These are phyloP conservation scores for Melinaea menophilus DNA, from an alignment of 2,888 invertebrate genomes.

Conservation along the genomic window DNA sequence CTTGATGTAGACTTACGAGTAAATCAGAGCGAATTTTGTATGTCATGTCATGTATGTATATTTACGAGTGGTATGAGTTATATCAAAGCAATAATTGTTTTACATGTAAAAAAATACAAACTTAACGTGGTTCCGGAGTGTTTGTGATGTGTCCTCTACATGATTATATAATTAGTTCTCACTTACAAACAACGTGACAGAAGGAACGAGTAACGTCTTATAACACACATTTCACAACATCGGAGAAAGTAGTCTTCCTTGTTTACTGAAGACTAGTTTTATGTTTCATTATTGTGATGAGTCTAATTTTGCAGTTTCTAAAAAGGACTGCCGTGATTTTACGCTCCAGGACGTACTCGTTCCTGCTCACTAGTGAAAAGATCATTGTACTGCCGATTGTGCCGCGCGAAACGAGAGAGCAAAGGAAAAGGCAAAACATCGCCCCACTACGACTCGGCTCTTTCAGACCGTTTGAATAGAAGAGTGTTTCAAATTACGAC, in stretches of 20 bases:
- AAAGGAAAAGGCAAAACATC: conserved; percentile 44
- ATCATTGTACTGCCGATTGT: no score
- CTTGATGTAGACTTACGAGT: no score
- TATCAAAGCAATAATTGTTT: no score
- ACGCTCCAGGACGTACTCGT: conserved; percentile 33
- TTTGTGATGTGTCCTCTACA: conserved; percentile 49
- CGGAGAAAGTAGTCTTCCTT: conserved; percentile 67
- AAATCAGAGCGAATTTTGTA: no score
- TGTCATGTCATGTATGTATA: no score
- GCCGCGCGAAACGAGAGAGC: conserved; percentile 41
- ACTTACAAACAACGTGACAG: conserved; percentile 53
- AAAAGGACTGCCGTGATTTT: conserved; percentile 43
- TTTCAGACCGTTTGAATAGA: conserved; percentile 51
- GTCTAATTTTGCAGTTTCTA: conserved; percentile 55
- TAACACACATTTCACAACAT: conserved; percentile 66
- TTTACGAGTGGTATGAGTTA: no score
- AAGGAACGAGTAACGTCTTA: conserved; percentile 69
- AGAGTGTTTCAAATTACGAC: conserved; percentile 55
- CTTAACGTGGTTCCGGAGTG: conserved; percentile 25
- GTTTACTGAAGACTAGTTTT: conserved; percentile 52
- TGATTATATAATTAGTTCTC: conserved; percentile 35
- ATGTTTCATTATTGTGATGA: conserved; percentile 27
- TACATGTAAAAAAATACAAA: no score
- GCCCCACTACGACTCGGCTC: conserved; percentile 43
- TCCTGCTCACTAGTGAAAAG: no score